Percentiles rank a stretch among this genome's conserved stretches.
Conservation (phyloP, 2,797 vertebrate species). For the Gymnocypris eckloni region DNA sequence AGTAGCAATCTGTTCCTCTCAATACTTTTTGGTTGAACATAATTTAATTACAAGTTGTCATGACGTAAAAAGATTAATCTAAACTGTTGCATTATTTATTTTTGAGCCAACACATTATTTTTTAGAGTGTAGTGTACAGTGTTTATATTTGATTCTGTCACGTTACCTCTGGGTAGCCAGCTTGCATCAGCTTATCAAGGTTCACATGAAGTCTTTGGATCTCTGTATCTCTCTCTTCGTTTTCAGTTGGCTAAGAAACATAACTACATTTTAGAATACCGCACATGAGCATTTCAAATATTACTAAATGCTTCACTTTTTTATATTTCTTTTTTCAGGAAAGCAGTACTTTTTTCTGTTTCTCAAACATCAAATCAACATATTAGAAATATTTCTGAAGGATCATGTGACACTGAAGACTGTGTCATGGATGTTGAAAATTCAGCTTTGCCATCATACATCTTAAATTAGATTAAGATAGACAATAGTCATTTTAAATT, state of each 20-base stretch:
- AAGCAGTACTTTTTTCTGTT: background rate
- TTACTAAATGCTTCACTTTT: background rate
- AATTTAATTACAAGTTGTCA: too few relatives aligned
- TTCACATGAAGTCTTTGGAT: conserved; percentile 56
- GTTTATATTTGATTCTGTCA: background rate
- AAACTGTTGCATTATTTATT: background rate
- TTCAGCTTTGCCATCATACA: background rate
- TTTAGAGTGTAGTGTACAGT: background rate
- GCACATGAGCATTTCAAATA: background rate
- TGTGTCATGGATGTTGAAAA: background rate
- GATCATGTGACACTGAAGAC: background rate
- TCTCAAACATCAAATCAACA: background rate
- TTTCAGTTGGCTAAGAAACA: conserved; percentile 32
- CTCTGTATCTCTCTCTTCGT: conserved; percentile 28
- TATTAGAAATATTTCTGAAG: background rate
- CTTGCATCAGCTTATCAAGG: conserved; percentile 58
- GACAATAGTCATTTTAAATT: background rate
- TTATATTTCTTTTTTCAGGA: background rate
- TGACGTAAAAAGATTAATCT: background rate
- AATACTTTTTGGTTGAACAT: too few relatives aligned
- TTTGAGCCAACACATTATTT: background rate
- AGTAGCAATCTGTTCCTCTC: background rate
- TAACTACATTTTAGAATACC: background rate
- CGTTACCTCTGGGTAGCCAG: conserved; percentile 54
- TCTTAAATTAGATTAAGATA: background rate